Base-by-base conservation (phyloP, 2,113 vertebrate genomes). In the Bungarus multicinctus region DNA sequence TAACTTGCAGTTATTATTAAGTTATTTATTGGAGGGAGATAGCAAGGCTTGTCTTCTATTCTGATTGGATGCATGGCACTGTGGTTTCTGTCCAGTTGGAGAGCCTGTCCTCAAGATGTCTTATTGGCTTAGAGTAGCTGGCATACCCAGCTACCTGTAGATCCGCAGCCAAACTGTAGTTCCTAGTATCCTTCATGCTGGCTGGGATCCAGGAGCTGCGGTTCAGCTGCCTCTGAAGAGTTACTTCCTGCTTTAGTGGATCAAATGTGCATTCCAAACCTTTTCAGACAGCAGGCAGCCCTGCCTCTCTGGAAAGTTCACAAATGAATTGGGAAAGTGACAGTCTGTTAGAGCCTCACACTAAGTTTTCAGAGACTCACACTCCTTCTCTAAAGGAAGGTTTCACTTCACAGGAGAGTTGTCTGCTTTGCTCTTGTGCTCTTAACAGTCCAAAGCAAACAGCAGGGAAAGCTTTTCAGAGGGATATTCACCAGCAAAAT, bases 1-100 rank as follows among this genome's bases (percentile, higher is more conserved):
- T 97, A 95, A 95, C 91, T 95, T 94, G 94, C 95, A 96, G 95
- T 93, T n/a, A n/a, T n/a, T n/a, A n/a, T n/a, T n/a, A 95, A 96
- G 95, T 95, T 96, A 96, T 95, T 95, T 95, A 89, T 94, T 92
- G 85, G 91, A 64, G 91, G 50, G 89, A 94, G 16, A 89, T 93
- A 85, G 22, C 22, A 53, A 47, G 23, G 50, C 27, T 74, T 55
- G 11, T 57, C 87, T 23, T 45, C 10, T 81, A 3, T 89, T 60
- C 47, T 53, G 18, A 60, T 23, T n/a, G 87, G 69, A 23, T 9
- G 25, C 54, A n/a, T 64, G n/a, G 23, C 18, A 4, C 47, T 25
- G 25, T 1, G 10, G 16, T 34, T n/a, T 20, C 10, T 5, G 22
- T 45, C n/a, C 60, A 0, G 55, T 30, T 91, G 47, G 7, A n/a